These are phyloP conservation scores for Hipposideros armiger DNA, from an alignment of 2,113 vertebrate species.

Conservation along the genomic window DNA sequence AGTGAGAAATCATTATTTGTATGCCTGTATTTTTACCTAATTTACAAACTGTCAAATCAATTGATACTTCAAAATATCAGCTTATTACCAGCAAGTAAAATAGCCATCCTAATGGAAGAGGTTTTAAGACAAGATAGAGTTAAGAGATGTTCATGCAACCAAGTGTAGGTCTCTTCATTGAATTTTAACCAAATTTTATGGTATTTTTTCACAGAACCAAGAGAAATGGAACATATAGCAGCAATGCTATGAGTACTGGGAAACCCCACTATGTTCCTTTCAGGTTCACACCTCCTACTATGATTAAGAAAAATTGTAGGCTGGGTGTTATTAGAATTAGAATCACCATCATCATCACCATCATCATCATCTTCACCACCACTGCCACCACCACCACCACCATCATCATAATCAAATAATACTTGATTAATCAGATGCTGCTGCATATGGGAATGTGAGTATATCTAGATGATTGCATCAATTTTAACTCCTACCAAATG, in stretches of 20 bases:
- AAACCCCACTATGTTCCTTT: conserved; percentile 76
- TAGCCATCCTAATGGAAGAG: conserved; percentile 60
- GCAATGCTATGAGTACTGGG: conserved; percentile 72
- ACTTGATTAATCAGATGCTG: conserved; percentile 75
- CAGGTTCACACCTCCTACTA: conserved; percentile 74
- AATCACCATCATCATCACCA: conserved; percentile 52
- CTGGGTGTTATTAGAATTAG: conserved; percentile 74
- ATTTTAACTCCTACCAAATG: conserved; percentile 67
- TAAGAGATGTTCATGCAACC: conserved; percentile 29
- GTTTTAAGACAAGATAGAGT: conserved; percentile 28
- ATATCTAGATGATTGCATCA: conserved; percentile 62
- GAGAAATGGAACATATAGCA: conserved; percentile 72
- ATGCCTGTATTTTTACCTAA: conserved; percentile 53
- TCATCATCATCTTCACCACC: neutral
- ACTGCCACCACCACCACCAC: conserved; percentile 45
- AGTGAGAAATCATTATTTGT: conserved; percentile 67
- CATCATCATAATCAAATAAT: conserved; percentile 79
- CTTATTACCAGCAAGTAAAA: conserved; percentile 46
- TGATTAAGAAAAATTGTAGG: conserved; percentile 76
- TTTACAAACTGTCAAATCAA: conserved; percentile 71
- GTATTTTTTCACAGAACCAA: conserved; percentile 79
- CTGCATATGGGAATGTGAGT: conserved; percentile 79
- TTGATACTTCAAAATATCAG: conserved; percentile 58
- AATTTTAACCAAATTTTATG: conserved; percentile 72
- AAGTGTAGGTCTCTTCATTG: conserved; percentile 61